Conservation (phyloP, 2,888 invertebrate genomes). For the Anoplius nigerrimus region DNA sequence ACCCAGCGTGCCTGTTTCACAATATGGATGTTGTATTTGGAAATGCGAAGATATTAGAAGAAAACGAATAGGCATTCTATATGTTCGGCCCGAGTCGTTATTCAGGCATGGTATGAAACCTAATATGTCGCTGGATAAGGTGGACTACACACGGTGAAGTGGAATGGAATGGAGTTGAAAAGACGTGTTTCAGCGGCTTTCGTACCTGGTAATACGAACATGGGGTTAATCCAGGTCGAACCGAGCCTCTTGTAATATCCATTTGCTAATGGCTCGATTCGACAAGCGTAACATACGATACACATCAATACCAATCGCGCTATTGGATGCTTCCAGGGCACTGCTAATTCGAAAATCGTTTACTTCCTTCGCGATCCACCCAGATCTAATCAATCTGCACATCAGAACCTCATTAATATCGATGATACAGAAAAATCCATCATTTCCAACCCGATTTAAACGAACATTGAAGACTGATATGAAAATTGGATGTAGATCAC, state of each 20-base stretch:
- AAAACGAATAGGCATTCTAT: slow-evolving; percentile 27
- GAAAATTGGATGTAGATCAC: too few species aligned
- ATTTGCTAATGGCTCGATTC: slow-evolving; percentile 35
- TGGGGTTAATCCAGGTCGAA: slow-evolving; percentile 37
- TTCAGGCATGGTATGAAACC: slow-evolving; percentile 38
- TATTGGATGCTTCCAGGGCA: slow-evolving; percentile 7
- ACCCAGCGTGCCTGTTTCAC: neutral
- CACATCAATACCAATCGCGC: slow-evolving; percentile 6
- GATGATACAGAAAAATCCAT: too few species aligned
- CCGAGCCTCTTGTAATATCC: slow-evolving; percentile 28
- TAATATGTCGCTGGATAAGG: slow-evolving; percentile 47
- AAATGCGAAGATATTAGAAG: neutral
- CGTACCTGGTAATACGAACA: slow-evolving; percentile 25
- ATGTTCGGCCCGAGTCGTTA: slow-evolving; percentile 12
- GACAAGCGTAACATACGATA: slow-evolving; percentile 28
- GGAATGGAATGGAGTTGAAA: slow-evolving; percentile 36
- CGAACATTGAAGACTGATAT: too few species aligned
- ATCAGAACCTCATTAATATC: too few species aligned
- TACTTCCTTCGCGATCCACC: neutral
- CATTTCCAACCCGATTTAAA: too few species aligned
- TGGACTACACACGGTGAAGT: slow-evolving; percentile 18
- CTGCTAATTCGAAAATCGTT: slow-evolving; percentile 24
- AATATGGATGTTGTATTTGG: neutral
- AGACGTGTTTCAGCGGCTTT: slow-evolving; percentile 32
- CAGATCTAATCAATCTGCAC: neutral